phyloP scores from a whole-genome alignment of 2,888 invertebrate genomes.

The Conomelus anceps region DNA sequence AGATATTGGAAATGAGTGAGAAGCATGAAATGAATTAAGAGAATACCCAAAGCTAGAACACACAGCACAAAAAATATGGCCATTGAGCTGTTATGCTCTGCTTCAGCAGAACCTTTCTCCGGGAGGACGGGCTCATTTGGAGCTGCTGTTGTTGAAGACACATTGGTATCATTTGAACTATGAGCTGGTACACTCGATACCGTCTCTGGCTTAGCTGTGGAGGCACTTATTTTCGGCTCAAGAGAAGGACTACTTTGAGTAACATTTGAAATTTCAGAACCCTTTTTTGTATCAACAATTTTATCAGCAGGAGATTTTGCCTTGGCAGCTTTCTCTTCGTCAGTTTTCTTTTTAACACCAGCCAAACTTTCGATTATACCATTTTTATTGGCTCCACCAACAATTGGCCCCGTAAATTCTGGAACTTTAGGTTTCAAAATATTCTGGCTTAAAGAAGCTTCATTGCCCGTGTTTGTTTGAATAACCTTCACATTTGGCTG shows the following conservation, averaged over 20 bases:
- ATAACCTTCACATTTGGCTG: not conserved
- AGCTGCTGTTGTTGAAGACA: slow-evolving; percentile 47
- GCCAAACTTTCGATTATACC: not conserved
- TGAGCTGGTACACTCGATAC: not conserved
- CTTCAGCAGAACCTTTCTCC: slow-evolving; percentile 84
- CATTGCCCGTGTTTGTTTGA: not conserved
- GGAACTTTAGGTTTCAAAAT: not conserved
- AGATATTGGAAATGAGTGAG: slow-evolving; percentile 94
- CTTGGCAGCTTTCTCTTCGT: not conserved
- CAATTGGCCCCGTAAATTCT: not conserved
- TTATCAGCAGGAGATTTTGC: not conserved
- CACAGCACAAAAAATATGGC: slow-evolving; percentile 97
- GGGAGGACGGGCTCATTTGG: slow-evolving; percentile 71
- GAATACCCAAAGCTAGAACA: slow-evolving; percentile 87
- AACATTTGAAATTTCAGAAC: not conserved
- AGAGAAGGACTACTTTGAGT: not conserved
- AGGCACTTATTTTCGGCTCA: not conserved
- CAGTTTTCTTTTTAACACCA: not conserved
- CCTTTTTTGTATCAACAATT: not conserved
- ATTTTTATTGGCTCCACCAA: not conserved
- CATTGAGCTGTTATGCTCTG: slow-evolving; percentile 93
- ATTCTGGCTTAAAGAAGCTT: not conserved
- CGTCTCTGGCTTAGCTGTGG: not conserved
- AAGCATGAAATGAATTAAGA: slow-evolving; percentile 89
- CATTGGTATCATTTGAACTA: not conserved